Evolutionary conservation across 1,140 invertebrate genomes (phyloP).

Genomic region (Scaptomyza hsui): DNA sequence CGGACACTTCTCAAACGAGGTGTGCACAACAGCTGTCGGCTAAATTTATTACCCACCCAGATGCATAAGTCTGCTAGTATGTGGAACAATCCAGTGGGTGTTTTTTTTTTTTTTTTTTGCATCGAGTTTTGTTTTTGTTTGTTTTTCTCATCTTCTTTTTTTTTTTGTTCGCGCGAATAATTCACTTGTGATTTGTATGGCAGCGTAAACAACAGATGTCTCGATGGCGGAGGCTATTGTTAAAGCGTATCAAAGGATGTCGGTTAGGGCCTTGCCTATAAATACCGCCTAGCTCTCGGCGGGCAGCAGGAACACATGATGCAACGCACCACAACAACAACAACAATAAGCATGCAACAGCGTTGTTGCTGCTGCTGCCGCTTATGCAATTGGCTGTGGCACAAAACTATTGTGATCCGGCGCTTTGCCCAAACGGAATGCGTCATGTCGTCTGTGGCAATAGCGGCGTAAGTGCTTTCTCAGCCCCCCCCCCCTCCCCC

Average conservation of each 20-base stretch:
- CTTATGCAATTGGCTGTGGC: neutral
- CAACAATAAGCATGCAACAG: neutral
- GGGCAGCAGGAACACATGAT: neutral
- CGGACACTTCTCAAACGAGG: too few relatives aligned
- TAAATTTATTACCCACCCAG: neutral
- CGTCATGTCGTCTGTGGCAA: slow-evolving; percentile 63
- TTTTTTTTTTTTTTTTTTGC: neutral
- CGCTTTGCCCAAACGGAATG: slow-evolving; percentile 45
- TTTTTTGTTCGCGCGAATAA: slow-evolving; percentile 2
- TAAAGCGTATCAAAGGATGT: neutral
- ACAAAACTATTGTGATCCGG: slow-evolving; percentile 69
- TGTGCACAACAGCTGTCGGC: neutral
- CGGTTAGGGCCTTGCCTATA: slow-evolving; percentile 11
- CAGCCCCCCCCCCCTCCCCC: too few relatives aligned
- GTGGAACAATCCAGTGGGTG: slow-evolving; percentile 27
- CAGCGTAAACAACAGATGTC: slow-evolving; percentile 21
- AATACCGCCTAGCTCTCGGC: slow-evolving; percentile 18
- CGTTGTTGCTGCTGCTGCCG: neutral
- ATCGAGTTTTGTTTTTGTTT: neutral
- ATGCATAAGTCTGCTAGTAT: neutral
- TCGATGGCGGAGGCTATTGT: slow-evolving; percentile 3
- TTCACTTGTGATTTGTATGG: slow-evolving; percentile 26
- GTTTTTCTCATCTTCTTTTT: neutral
- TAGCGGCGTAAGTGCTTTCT: slow-evolving; percentile 71
- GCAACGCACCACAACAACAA: neutral